Base-by-base conservation (phyloP, 2,888 invertebrate species). In the Leptinotarsa juncta region DNA sequence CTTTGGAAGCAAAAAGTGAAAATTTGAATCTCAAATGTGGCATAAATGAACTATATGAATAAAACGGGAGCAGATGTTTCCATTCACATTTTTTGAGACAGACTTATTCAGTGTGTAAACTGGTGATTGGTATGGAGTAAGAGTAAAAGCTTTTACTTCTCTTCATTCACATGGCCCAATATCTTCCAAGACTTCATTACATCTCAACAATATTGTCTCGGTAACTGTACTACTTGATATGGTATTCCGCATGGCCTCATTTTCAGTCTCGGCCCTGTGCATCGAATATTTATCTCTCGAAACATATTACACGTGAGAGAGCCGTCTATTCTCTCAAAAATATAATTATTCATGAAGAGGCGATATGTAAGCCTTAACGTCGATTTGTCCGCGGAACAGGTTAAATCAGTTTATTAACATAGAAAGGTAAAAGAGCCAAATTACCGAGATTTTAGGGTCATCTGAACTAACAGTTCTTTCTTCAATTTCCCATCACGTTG, bases 321-420 rank as follows among this genome's bases (percentile, higher is more conserved):
- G 18, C 5, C 42, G 42, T 26, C 5, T 42, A 62, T 42, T 62
- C 26, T 62, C 32, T 62, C 62, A 14, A n/a, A 62, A 62, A 62
- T n/a, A 32, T 62, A 42, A 62, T 32, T 62, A 62, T 62, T 32
- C 62, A 32, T n/a, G 62, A 42, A 62, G n/a, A 62, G 32, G 42
- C 62, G 42, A 62, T 62, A 62, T 42, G 32, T 7, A 5, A n/a
- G 32, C 7, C 32, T 32, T n/a, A 16, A 16, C 60, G 26, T 60
- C 51, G 26, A 14, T 70, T 65, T 55, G n/a, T 50, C 32, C 51
- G 42, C 53, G 26, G 20, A 73, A 76, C 71, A 67, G 69, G 76
- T 71, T 68, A 26, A 73, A 49, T 73, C 72, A 60, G 75, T 76
- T 70, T 67, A 75, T 75, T 75, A 75, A 55, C 72, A 73, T 67